Evolutionary conservation across 1,140 invertebrate species (phyloP), one percentile per base, ranked within the genome.

Genomic region (Apocrypta bakeri): DNA sequence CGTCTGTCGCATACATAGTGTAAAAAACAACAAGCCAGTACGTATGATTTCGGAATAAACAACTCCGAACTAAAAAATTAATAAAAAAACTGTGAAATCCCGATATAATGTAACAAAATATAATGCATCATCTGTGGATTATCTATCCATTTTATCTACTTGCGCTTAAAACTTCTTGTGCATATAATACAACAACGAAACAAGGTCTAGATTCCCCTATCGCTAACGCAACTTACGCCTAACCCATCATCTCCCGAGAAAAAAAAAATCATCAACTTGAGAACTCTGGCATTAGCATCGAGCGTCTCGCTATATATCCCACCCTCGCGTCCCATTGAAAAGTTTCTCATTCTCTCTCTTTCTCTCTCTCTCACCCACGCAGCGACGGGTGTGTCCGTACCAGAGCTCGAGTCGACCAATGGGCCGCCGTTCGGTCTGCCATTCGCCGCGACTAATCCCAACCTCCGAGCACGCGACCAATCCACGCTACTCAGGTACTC

Each of bases 181-280:
- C n/a, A n/a, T n/a, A 37, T 37, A 37, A 37, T 37, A 37, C 37
- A 37, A 3, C 37, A 17, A 48, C n/a, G n/a, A n/a, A n/a, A n/a
- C n/a, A n/a, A n/a, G n/a, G 21, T 48, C 42, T 17, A 48, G 42
- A 48, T 48, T 48, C 42, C 42, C 42, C 42, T 48, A 14, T 48
- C 14, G 4, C 42, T 17, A 12, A 48, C 42, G n/a, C 42, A 48
- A 1, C 42, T 48, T 17, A 48, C 42, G 42, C 14, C 42, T 48
- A 48, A 17, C 42, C 42, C 42, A 48, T 48, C 42, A 48, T 48
- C 42, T 48, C 42, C 12, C 17, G 17, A 56, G 17, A 56, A 78
- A 48, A 74, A 64, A 63, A 37, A 72, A 74, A 73, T 61, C 25
- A 74, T 83, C 40, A 33, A n/a, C 77, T 71, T 17, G 2, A 56